Evolutionary conservation across 92 coral and sea anemone genomes (phyloP).

Genomic region (Actinostola sp.): DNA sequence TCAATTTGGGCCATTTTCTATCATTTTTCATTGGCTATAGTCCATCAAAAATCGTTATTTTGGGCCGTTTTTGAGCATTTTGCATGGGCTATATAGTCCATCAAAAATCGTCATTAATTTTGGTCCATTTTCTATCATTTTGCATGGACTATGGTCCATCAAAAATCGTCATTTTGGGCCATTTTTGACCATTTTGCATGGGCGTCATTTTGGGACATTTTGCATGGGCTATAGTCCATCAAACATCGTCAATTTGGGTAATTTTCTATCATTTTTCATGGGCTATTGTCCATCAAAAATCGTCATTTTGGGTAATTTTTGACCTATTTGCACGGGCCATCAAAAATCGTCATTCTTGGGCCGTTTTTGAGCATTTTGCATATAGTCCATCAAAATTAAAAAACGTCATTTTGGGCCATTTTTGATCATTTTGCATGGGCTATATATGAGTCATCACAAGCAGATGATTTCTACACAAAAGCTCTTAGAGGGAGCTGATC

Average conservation of each 20-base stretch:
- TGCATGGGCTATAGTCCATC: background rate
- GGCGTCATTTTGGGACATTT: background rate
- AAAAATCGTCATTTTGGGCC: background rate
- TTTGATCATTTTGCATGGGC: too few species aligned
- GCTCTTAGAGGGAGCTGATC: too few species aligned
- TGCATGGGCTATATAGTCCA: too few species aligned
- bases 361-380: background rate
- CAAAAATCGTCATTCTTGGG: background rate
- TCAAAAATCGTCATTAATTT: background rate
- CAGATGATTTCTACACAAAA: too few species aligned
- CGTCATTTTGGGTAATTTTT: background rate
- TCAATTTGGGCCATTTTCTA: too few species aligned
- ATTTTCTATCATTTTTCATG: too few species aligned
- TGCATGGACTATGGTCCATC: background rate
- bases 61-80: too few species aligned
- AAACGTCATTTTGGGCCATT: too few species aligned
- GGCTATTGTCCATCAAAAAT: background rate
- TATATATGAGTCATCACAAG: too few species aligned
- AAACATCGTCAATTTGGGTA: too few species aligned
- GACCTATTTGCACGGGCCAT: background rate
- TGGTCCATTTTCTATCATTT: background rate
- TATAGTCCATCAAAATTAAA: background rate
- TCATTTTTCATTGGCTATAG: too few species aligned
- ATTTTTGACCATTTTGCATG: background rate
- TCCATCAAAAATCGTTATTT: too few species aligned